Conservation (phyloP, 1,140 invertebrate species). For the Eciton burchellii region DNA sequence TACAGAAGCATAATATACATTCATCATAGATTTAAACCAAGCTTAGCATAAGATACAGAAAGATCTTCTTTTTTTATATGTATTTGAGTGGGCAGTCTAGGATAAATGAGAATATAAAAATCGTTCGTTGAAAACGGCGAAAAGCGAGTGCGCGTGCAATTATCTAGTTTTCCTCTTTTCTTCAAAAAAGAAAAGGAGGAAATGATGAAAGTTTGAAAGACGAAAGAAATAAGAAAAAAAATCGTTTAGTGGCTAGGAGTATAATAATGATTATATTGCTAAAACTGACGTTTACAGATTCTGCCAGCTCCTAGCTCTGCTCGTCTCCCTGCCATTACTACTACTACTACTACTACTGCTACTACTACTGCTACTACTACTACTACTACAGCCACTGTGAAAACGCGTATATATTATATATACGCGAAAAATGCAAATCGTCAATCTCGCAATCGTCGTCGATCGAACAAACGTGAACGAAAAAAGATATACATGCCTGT, state of each 20-base stretch:
- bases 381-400: constrained; percentile 85
- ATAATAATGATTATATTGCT: constrained; percentile 83
- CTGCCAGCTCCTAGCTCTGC: constrained; percentile 85
- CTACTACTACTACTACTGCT: constrained; percentile 81
- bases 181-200: too few relatives aligned
- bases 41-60: constrained; percentile 64
- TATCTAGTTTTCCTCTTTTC: constrained; percentile 9
- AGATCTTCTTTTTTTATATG: constrained; percentile 62
- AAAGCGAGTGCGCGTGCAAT: constrained; percentile 51
- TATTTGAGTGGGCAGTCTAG: constrained; percentile 83
- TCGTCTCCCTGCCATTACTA: constrained; percentile 86
- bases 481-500: constrained; percentile 83
- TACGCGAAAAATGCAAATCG: constrained; percentile 69
- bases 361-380: constrained; percentile 78
- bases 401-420: constrained; percentile 73
- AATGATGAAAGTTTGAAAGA: constrained; percentile 40
- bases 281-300: constrained; percentile 86
- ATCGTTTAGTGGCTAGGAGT: constrained; percentile 73
- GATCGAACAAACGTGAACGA: constrained; percentile 79
- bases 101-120: constrained; percentile 68
- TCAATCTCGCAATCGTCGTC: constrained; percentile 75
- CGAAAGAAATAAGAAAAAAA: constrained; percentile 41
- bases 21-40: constrained; percentile 65
- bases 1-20: constrained; percentile 60
- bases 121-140: constrained; percentile 55